Conservation (phyloP, 2,113 vertebrate genomes). For the Colaptes auratus region DNA sequence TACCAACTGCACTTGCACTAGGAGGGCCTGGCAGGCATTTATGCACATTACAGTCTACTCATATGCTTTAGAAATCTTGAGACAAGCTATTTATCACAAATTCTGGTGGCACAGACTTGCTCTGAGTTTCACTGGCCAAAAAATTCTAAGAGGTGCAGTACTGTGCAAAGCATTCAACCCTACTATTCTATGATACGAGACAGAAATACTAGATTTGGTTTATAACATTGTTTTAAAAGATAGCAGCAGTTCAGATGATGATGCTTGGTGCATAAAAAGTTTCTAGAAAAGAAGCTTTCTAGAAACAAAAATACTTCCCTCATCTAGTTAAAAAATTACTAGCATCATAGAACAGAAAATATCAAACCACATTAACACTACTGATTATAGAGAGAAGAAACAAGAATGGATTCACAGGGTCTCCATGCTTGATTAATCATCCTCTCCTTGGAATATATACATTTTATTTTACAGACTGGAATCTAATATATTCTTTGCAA, state of each 20-base stretch:
- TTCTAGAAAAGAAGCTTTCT: conserved; percentile 21
- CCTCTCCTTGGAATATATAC: neutral
- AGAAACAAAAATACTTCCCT: conserved; percentile 32
- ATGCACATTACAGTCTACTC: neutral
- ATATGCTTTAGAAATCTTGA: neutral
- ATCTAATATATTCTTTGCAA: neutral
- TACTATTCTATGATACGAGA: neutral
- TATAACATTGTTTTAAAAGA: neutral
- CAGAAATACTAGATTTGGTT: neutral
- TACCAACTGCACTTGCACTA: neutral
- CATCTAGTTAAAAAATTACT: conserved; percentile 4
- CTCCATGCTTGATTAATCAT: neutral
- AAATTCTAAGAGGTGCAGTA: neutral
- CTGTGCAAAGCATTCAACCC: neutral
- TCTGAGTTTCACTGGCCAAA: neutral
- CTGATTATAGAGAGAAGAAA: conserved; percentile 1
- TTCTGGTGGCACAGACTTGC: neutral
- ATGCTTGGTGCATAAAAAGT: neutral
- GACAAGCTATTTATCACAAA: neutral
- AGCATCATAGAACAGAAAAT: neutral
- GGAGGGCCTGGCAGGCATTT: neutral
- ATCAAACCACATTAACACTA: neutral
- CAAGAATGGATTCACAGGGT: neutral
- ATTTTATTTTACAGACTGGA: conserved; percentile 6
- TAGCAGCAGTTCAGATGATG: conserved; percentile 40